Evolutionary conservation across 2,113 vertebrate species (phyloP).

Genomic region (Oriolus oriolus): DNA sequence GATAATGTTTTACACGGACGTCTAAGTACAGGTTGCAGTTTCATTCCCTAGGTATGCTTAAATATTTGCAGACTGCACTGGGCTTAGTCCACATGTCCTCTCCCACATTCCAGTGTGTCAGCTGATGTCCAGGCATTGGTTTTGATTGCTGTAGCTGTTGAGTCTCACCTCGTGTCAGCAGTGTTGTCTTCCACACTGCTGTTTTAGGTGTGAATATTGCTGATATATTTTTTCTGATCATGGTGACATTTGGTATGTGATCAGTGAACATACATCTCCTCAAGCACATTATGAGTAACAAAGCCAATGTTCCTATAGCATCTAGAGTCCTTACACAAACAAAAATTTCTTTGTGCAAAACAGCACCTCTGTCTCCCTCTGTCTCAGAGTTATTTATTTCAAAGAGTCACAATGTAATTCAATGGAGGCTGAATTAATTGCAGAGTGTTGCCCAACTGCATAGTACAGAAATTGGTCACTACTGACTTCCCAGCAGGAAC

Average conservation of each 20-base stretch:
- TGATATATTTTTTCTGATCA: not conserved
- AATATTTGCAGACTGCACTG: not conserved
- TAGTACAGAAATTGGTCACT: not conserved
- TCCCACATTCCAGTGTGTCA: not conserved
- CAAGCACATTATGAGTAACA: not conserved
- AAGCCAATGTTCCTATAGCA: not conserved
- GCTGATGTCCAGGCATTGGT: not conserved
- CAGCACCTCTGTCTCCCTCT: not conserved
- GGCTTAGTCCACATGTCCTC: not conserved
- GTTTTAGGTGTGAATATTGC: not conserved
- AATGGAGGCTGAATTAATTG: not conserved
- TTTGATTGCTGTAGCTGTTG: not conserved
- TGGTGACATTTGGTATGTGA: not conserved
- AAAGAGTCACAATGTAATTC: not conserved
- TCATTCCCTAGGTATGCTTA: not conserved
- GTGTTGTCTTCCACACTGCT: accelerated
- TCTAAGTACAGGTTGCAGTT: not conserved
- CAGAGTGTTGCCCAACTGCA: accelerated
- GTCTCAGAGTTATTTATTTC: not conserved
- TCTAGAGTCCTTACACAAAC: not conserved
- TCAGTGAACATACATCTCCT: not conserved
- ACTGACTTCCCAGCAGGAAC: not conserved
- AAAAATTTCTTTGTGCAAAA: not conserved
- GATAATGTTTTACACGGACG: not conserved
- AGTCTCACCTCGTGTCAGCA: not conserved